These are phyloP conservation scores for Aix galericulata DNA, from an alignment of 2,113 vertebrate genomes.

Conservation along the genomic window DNA sequence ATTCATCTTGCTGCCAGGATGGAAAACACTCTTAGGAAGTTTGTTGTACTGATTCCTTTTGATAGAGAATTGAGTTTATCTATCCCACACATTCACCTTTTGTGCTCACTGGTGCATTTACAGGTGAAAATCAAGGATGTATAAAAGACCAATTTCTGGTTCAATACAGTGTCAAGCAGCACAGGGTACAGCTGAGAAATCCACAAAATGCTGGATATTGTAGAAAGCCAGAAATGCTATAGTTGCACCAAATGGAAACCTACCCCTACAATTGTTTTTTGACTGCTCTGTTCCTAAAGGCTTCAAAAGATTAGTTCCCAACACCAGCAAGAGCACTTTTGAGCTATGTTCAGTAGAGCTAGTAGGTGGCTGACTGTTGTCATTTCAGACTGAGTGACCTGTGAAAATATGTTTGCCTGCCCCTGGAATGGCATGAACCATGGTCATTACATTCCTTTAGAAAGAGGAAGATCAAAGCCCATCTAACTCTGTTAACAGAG, in stretches of 20 bases:
- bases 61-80: neutral
- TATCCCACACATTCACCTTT: neutral
- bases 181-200: neutral
- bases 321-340: neutral
- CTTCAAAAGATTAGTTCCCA: neutral
- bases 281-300: neutral
- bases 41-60: constrained; percentile 4
- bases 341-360: neutral
- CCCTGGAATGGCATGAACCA: neutral
- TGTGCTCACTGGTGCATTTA: neutral
- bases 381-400: neutral
- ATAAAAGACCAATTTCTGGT: neutral
- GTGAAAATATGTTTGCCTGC: neutral
- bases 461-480: neutral
- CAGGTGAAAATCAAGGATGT: neutral
- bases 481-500: neutral
- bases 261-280: neutral
- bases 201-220: neutral
- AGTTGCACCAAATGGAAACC: neutral
- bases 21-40: constrained; percentile 6
- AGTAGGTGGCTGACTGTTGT: neutral
- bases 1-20: constrained; percentile 24
- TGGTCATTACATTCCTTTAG: neutral
- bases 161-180: neutral
- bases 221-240: neutral